phyloP scores from a whole-genome alignment of 1,140 invertebrate genomes.

The Ptiloglossa arizonensis region DNA sequence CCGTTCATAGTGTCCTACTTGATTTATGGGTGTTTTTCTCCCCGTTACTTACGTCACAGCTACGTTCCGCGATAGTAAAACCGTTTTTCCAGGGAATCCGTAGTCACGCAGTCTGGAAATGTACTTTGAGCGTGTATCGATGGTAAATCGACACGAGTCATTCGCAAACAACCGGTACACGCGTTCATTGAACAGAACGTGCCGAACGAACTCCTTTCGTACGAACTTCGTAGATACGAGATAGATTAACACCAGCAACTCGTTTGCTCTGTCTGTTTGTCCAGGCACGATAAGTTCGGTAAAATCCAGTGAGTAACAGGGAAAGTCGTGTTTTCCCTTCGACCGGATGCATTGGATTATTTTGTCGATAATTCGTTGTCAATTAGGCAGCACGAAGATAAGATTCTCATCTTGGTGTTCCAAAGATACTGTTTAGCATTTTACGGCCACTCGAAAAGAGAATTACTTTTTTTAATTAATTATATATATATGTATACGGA shows the following conservation, averaged over 20 bases:
- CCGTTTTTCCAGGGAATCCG: background rate
- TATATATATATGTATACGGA: no score
- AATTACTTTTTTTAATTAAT: background rate
- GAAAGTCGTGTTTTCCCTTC: conserved; percentile 17
- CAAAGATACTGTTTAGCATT: background rate
- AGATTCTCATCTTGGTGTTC: background rate
- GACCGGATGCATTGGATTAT: background rate
- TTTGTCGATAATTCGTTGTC: background rate
- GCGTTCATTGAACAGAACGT: background rate
- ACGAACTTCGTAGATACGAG: background rate
- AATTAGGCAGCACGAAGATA: background rate
- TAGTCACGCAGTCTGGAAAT: conserved; percentile 16
- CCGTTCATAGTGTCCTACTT: background rate
- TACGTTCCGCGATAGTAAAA: background rate
- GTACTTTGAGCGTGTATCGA: conserved; percentile 14
- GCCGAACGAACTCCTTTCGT: background rate
- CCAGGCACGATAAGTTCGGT: background rate
- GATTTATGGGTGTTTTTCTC: background rate
- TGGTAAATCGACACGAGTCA: background rate
- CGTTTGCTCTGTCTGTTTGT: background rate
- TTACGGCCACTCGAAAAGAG: no score
- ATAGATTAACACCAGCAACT: background rate
- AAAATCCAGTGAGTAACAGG: background rate
- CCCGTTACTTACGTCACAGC: background rate
- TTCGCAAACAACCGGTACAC: background rate